These are phyloP conservation scores for Indicator maculatus DNA, from an alignment of 2,113 vertebrate species.

Conservation along the genomic window DNA sequence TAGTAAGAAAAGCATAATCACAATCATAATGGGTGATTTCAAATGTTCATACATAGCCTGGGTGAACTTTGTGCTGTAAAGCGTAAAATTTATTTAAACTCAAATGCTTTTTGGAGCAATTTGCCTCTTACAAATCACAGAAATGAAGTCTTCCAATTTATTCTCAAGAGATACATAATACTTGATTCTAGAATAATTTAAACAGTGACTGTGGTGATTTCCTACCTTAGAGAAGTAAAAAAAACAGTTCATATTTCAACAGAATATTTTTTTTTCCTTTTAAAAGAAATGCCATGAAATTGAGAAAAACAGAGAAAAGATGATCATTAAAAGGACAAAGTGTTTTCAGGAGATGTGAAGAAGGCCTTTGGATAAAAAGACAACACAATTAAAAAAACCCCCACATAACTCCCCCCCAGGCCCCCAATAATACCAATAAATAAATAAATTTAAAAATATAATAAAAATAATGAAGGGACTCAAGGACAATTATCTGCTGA, in stretches of 20 bases:
- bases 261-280: background rate
- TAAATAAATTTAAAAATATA: background rate
- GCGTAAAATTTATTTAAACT: accelerated
- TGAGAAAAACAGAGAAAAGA: background rate
- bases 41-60: background rate
- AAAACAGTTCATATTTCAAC: background rate
- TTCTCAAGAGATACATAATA: background rate
- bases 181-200: background rate
- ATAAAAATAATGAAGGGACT: accelerated
- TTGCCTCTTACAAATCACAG: background rate
- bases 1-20: background rate
- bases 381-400: no score
- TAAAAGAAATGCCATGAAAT: background rate
- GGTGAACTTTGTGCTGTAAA: background rate
- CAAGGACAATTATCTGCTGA: background rate
- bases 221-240: background rate
- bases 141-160: accelerated
- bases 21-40: background rate
- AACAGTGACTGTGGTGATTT: background rate
- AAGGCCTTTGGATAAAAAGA: background rate
- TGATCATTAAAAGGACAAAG: background rate
- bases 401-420: no score
- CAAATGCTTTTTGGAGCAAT: background rate
- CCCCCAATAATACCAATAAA: no score
- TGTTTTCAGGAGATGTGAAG: background rate